Evolutionary conservation across 2,797 vertebrate species (phyloP), one percentile per base, ranked within the genome.

Genomic region (Austrolebias charrua): DNA sequence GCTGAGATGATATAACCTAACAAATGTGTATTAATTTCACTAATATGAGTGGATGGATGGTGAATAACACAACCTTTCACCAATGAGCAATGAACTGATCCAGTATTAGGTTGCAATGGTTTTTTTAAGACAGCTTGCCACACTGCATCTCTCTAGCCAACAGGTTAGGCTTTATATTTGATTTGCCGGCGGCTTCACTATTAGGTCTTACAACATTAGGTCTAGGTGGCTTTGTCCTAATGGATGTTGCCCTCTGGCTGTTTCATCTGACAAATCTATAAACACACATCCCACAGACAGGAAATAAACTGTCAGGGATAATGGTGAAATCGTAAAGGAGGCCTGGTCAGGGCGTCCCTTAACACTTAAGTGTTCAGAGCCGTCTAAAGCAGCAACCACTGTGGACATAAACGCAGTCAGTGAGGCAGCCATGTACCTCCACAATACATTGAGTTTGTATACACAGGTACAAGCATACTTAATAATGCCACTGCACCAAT

Each of bases 221-320:
- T 60, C 58, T 46, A 47, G 20, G 65, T 48, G 46, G 64, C 20
- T 65, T 66, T n/a, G 14, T 60, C 64, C 63, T 79, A 54, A 73
- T 74, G 49, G 69, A 69, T 4, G 4, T 48, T 47, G 7, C 19
- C 63, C 49, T 59, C 53, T 7, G 59, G 42, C 54, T 57, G 33
- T 11, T 60, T 68, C 38, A 54, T 63, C 42, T 35, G 48, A 69
- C 43, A 73, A 69, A 79, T 52, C 55, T 51, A 67, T 63, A 69
- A 69, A 66, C 47, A 63, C 71, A 66, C 33, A 52, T 51, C 54
- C 67, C 52, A 12, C 4, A 9, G 18, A 11, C 50, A 54, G 44
- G 16, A 33, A 54, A 67, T 57, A 60, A 31, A 61, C 43, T 45
- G 52, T 63, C 35, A 52, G n/a, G n/a, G 16, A 53, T 38, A 47